Conservation (phyloP, 2,797 vertebrate genomes). For the Hydrolagus colliei region DNA sequence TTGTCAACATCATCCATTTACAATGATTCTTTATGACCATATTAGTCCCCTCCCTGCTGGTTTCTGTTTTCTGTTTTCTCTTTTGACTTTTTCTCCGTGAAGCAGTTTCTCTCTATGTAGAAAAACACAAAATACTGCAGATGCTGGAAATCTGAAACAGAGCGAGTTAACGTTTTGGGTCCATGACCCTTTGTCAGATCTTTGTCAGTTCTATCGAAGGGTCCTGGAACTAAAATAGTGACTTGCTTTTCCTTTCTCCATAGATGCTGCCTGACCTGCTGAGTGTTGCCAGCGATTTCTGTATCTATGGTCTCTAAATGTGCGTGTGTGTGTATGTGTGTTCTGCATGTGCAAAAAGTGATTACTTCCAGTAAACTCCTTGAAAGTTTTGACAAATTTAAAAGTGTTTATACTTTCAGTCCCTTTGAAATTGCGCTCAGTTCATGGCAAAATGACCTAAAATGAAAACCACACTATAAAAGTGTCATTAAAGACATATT, state of each 20-base stretch:
- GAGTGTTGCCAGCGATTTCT: too few species aligned
- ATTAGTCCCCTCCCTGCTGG: neutral
- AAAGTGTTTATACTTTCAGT: neutral
- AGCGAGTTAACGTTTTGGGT: too few species aligned
- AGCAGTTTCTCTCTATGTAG: neutral
- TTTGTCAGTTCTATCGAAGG: too few species aligned
- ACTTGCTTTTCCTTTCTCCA: neutral
- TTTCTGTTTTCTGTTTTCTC: too few species aligned
- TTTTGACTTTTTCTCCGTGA: neutral
- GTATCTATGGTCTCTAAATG: too few species aligned
- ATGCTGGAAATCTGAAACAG: too few species aligned
- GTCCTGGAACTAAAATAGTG: neutral
- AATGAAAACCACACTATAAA: neutral
- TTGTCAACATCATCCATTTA: conserved; percentile 15
- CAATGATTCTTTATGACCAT: neutral
- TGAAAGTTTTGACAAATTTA: neutral
- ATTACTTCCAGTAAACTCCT: neutral
- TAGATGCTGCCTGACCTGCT: too few species aligned
- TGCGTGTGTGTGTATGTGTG: neutral
- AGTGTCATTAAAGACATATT: too few species aligned
- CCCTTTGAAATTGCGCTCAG: neutral
- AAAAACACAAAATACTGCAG: too few species aligned
- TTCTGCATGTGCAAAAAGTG: neutral
- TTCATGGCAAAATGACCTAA: neutral
- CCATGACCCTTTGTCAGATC: too few species aligned